phyloP scores from a whole-genome alignment of 2,888 invertebrate species.

The Acrobasis suavella region DNA sequence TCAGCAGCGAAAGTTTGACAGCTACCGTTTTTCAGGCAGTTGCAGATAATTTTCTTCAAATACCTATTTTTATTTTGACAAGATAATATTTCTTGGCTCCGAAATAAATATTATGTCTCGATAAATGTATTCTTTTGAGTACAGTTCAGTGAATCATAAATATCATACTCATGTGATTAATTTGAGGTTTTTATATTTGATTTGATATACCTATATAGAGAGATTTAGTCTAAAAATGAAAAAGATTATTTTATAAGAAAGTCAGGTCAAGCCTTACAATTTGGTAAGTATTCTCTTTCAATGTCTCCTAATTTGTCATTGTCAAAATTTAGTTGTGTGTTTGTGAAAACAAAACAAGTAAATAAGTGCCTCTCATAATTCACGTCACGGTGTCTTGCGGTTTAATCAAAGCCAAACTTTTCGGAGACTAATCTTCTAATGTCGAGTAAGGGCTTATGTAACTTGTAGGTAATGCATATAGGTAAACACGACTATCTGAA shows the following conservation, averaged over 20 bases:
- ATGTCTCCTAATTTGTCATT: slow-evolving; percentile 21
- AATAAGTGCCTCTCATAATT: slow-evolving; percentile 45
- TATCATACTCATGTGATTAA: too few relatives aligned
- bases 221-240: background rate
- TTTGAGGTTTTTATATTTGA: too few relatives aligned
- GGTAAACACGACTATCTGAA: too few relatives aligned
- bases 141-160: too few relatives aligned
- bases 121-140: too few relatives aligned
- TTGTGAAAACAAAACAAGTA: slow-evolving; percentile 22
- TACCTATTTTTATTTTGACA: too few relatives aligned
- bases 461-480: background rate
- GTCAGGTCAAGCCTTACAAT: background rate
- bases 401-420: slow-evolving; percentile 62
- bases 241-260: background rate
- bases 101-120: too few relatives aligned
- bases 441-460: slow-evolving; percentile 37
- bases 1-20: background rate
- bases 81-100: too few relatives aligned
- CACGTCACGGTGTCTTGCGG: slow-evolving; percentile 54
- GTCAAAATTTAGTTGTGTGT: slow-evolving; percentile 16
- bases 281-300: background rate
- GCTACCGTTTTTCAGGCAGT: background rate
- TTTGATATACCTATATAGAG: too few relatives aligned
- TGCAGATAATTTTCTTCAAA: background rate
- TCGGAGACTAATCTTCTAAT: slow-evolving; percentile 59